Evolutionary conservation across 2,113 vertebrate genomes (phyloP).

Genomic region (Oryzias melastigma): DNA sequence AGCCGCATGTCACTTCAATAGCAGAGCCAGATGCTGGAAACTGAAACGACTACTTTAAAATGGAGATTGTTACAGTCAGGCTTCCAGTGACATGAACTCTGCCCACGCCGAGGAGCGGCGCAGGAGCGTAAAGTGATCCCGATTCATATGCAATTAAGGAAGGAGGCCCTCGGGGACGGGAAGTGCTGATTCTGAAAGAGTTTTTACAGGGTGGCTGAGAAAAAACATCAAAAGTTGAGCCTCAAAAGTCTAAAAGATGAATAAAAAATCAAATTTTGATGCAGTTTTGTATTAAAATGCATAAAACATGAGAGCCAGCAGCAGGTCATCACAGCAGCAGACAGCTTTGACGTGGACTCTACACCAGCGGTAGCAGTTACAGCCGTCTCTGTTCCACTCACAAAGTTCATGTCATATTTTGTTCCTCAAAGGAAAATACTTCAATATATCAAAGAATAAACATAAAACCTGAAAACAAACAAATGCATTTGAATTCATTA

Average conservation of each 20-base stretch:
- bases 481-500: no score
- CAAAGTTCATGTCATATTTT: neutral
- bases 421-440: no score
- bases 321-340: no score
- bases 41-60: constrained; percentile 63
- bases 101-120: constrained; percentile 28
- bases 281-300: constrained; percentile 1
- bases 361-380: constrained; percentile 21
- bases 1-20: constrained; percentile 66
- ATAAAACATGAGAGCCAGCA: constrained; percentile 15
- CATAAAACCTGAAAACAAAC: no score
- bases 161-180: constrained; percentile 45
- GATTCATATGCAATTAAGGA: constrained; percentile 62
- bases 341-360: no score
- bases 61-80: constrained; percentile 65
- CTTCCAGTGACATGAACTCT: constrained; percentile 48
- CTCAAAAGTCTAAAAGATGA: neutral
- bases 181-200: constrained; percentile 10
- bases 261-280: rapidly evolving
- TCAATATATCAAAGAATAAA: no score
- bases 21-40: constrained; percentile 63
- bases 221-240: neutral
- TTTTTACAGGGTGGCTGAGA: neutral
- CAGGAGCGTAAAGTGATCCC: constrained; percentile 65
- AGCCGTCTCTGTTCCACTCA: neutral